A percentile compares a stretch with the other conserved stretches of the same genome.
Conservation (phyloP, 2,888 invertebrate species). For the Ectemnius lituratus region DNA sequence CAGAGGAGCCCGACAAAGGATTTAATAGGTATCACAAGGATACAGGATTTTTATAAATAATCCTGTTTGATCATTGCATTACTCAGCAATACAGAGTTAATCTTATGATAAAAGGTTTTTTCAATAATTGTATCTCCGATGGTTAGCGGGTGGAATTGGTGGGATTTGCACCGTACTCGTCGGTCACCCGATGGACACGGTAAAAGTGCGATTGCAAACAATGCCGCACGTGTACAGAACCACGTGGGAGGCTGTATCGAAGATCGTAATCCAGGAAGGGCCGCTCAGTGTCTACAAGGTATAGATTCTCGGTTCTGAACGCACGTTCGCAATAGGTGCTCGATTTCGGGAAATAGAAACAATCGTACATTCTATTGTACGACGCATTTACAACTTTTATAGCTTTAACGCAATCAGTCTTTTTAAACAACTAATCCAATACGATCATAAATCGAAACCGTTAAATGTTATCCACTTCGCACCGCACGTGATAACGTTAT, state of each 20-base stretch:
- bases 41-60: too few relatives aligned
- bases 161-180: constrained; percentile 81
- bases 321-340: too few relatives aligned
- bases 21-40: constrained; percentile 32
- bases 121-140: not conserved
- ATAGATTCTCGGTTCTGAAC: not conserved
- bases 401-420: too few relatives aligned
- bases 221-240: constrained; percentile 80
- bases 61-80: too few relatives aligned
- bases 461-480: too few relatives aligned
- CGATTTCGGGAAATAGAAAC: too few relatives aligned
- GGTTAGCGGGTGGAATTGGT: constrained; percentile 79
- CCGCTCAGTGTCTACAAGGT: constrained; percentile 70
- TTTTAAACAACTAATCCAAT: too few relatives aligned
- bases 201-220: constrained; percentile 81
- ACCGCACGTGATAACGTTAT: too few relatives aligned
- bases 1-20: constrained; percentile 39
- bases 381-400: too few relatives aligned
- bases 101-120: not conserved
- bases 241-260: constrained; percentile 79
- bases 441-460: too few relatives aligned
- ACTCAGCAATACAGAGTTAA: not conserved
- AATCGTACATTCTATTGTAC: too few relatives aligned
- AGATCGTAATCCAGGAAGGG: constrained; percentile 79
- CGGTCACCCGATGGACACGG: constrained; percentile 83